Percentiles rank a stretch among this genome's conserved stretches.
Conservation (phyloP, 1,140 invertebrate species). For the Muscidifurax raptorellus region DNA sequence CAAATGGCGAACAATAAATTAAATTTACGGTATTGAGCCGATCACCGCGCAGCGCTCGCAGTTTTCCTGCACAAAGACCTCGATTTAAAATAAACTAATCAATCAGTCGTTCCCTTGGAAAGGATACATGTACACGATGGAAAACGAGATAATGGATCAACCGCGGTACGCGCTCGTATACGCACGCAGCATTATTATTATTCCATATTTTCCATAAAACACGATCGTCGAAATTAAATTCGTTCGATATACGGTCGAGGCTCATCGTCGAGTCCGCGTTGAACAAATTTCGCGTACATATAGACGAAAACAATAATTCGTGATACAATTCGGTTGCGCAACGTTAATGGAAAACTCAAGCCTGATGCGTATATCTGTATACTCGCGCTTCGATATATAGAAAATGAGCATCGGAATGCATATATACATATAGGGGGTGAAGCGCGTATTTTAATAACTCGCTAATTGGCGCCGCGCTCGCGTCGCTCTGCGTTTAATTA, state of each 20-base stretch:
- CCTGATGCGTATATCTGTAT: background rate
- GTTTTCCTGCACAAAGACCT: background rate
- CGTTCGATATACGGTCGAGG: background rate
- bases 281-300: background rate
- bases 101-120: background rate
- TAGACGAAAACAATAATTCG: conserved; percentile 58
- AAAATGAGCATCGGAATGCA: conserved; percentile 12
- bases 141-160: conserved; percentile 16
- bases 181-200: background rate
- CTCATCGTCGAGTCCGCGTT: background rate
- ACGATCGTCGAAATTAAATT: conserved; percentile 24
- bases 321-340: conserved; percentile 52
- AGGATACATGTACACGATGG: background rate
- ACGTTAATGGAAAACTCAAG: conserved; percentile 29
- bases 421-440: conserved; percentile 15
- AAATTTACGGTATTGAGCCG: too few species aligned
- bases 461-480: conserved; percentile 44
- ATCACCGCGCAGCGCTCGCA: too few species aligned
- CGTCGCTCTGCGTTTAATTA: conserved; percentile 38
- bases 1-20: background rate
- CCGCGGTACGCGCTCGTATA: too few species aligned
- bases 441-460: conserved; percentile 51
- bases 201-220: conserved; percentile 24
- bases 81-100: background rate
- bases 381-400: background rate